Conservation (phyloP, 2,888 invertebrate species). For the Plagiodera versicolora region DNA sequence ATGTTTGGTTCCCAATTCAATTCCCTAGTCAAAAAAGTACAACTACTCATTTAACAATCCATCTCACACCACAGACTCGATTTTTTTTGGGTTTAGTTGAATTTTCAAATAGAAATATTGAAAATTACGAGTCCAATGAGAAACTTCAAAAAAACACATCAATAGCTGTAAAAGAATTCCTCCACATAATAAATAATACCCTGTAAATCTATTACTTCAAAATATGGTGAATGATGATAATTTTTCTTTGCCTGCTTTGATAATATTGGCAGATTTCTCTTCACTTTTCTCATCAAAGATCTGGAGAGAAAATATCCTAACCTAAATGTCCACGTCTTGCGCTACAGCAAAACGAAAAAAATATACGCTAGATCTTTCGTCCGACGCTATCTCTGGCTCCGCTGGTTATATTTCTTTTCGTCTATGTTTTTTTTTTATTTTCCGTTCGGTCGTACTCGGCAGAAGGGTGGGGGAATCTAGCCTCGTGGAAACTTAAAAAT, state of each 20-base stretch:
- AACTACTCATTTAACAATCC: too few relatives aligned
- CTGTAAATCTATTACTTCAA: too few relatives aligned
- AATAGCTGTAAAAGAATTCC: too few relatives aligned
- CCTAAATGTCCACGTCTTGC: not conserved
- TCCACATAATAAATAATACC: too few relatives aligned
- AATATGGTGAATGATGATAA: slow-evolving; percentile 30
- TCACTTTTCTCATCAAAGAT: not conserved
- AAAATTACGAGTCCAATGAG: too few relatives aligned
- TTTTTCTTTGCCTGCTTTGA: slow-evolving; percentile 23
- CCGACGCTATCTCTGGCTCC: not conserved
- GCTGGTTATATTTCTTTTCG: not conserved
- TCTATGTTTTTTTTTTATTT: not conserved
- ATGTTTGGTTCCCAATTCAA: too few relatives aligned
- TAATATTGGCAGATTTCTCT: too few relatives aligned
- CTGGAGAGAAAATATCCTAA: not conserved
- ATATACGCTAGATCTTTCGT: not conserved
- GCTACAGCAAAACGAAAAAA: not conserved
- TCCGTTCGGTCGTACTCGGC: slow-evolving; percentile 39
- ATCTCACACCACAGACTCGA: too few relatives aligned
- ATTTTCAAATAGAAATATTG: too few relatives aligned
- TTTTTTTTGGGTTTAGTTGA: too few relatives aligned
- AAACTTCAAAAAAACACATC: too few relatives aligned
- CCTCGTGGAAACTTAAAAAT: slow-evolving; percentile 70
- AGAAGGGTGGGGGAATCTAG: slow-evolving; percentile 42
- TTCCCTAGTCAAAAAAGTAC: too few relatives aligned